These are phyloP conservation scores for Sinocyclocheilus anophthalmus DNA, from an alignment of 2,113 vertebrate species.

Conservation along the genomic window DNA sequence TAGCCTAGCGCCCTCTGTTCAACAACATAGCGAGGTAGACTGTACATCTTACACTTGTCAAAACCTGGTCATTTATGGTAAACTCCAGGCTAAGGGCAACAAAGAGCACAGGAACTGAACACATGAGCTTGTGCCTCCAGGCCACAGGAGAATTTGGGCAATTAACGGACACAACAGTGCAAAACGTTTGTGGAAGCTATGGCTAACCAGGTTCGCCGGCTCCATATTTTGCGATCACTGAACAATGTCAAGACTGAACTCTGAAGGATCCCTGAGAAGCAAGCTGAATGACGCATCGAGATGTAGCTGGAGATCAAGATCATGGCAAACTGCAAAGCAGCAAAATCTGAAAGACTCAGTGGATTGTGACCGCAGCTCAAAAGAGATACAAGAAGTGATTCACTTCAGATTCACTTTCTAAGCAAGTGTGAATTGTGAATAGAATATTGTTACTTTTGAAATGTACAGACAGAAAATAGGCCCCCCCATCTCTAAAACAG, in stretches of 20 bases:
- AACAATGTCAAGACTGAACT: background rate
- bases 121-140: background rate
- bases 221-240: slow-evolving; percentile 23
- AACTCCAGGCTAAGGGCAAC: background rate
- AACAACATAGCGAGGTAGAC: background rate
- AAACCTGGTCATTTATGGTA: slow-evolving; percentile 7
- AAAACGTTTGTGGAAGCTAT: background rate
- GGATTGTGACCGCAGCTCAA: background rate
- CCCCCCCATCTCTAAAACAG: background rate
- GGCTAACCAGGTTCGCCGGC: background rate
- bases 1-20: background rate
- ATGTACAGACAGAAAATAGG: background rate
- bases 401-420: background rate
- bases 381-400: background rate
- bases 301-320: background rate
- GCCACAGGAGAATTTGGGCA: background rate
- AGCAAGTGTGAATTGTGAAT: background rate
- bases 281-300: background rate
- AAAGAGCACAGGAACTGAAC: background rate
- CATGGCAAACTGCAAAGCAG: background rate
- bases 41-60: background rate
- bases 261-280: background rate
- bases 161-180: background rate
- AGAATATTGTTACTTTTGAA: background rate
- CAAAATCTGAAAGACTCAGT: background rate